Evolutionary conservation across 2,113 vertebrate species (phyloP).

Genomic region (Xiphias gladius): DNA sequence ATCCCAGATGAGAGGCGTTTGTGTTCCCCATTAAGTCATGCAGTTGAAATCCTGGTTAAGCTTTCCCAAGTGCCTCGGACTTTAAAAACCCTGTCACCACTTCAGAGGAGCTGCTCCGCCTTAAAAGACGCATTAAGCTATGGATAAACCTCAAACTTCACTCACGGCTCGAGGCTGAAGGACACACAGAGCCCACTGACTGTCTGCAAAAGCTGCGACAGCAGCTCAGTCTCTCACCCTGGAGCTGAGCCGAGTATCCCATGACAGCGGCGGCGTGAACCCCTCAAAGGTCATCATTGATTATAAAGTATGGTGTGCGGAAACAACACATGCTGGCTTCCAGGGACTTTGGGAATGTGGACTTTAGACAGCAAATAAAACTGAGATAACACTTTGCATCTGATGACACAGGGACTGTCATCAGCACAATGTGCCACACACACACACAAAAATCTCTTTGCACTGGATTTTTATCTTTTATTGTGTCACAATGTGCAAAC

Average conservation of each 20-base stretch:
- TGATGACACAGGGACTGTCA: background rate
- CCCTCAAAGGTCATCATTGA: slow-evolving; percentile 37
- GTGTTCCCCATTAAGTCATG: slow-evolving; percentile 10
- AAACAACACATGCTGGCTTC: background rate
- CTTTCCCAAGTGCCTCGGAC: slow-evolving; percentile 8
- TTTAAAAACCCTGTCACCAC: background rate
- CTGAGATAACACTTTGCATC: slow-evolving; percentile 10
- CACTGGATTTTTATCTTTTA: background rate
- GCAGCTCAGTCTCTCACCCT: background rate
- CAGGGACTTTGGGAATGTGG: background rate
- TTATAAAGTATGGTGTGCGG: slow-evolving; percentile 9
- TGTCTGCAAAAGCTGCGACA: slow-evolving; percentile 30
- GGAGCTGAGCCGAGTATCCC: slow-evolving; percentile 2
- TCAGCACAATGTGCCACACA: background rate
- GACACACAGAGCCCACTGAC: background rate
- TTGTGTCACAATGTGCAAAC: background rate
- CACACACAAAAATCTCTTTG: background rate
- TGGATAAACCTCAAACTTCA: slow-evolving; percentile 32
- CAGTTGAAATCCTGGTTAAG: slow-evolving; percentile 31
- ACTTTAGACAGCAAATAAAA: slow-evolving; percentile 42
- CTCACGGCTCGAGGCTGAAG: background rate
- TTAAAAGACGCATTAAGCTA: background rate
- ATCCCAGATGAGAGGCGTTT: background rate
- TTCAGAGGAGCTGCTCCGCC: slow-evolving; percentile 5
- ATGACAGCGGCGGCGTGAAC: background rate